A percentile compares a stretch with the other conserved stretches of the same genome.
These are phyloP conservation scores for Zosterops pallidus DNA, from an alignment of 2,113 vertebrate genomes.

Conservation along the genomic window DNA sequence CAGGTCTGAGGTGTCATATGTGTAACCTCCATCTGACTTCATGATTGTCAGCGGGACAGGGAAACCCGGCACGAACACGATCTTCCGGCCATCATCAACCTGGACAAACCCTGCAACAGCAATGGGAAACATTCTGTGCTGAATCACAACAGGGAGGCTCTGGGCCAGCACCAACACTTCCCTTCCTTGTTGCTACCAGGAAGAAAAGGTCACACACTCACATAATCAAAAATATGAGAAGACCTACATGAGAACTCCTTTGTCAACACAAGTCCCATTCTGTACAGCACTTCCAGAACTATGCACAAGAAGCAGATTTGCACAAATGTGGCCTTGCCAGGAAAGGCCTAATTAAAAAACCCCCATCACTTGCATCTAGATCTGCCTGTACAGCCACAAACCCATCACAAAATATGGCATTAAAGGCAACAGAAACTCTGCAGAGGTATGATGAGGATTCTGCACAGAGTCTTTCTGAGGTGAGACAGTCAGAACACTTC, in stretches of 20 bases:
- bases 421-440: neutral
- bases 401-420: neutral
- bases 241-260: neutral
- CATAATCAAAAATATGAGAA: neutral
- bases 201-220: neutral
- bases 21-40: constrained; percentile 95
- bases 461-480: neutral
- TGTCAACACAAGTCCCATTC: neutral
- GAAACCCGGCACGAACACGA: constrained; percentile 87
- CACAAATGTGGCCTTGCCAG: neutral
- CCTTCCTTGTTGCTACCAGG: neutral
- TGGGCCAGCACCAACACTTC: neutral
- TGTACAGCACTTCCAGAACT: neutral
- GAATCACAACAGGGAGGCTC: accelerated
- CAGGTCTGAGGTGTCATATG: constrained; percentile 95
- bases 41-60: constrained; percentile 88
- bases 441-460: neutral
- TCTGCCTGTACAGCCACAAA: neutral
- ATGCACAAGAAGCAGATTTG: neutral
- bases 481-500: neutral
- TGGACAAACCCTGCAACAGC: constrained; percentile 80
- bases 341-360: neutral
- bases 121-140: neutral
- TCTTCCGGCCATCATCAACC: constrained; percentile 90
- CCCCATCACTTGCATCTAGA: neutral